Conservation (phyloP, 64 coral and sea anemone genomes). For the Montipora efflorescens region DNA sequence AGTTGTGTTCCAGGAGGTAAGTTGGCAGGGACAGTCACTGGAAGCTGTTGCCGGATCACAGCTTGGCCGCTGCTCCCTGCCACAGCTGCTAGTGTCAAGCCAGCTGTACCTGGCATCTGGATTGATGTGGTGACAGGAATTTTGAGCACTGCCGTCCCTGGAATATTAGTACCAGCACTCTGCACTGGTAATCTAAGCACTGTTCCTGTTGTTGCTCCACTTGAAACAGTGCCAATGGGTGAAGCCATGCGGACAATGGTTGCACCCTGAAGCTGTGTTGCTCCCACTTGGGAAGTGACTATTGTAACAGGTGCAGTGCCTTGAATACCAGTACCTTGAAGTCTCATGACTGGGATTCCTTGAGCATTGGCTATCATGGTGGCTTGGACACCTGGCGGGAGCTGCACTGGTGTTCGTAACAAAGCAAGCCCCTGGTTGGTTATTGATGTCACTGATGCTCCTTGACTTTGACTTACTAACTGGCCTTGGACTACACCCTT, state of each 20-base stretch:
- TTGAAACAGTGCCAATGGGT: constrained; percentile 60
- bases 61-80: constrained; percentile 33
- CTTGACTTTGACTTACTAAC: constrained; percentile 71
- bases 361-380: constrained; percentile 97
- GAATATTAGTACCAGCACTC: constrained; percentile 9
- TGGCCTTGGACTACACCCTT: constrained; percentile 71
- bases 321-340: constrained; percentile 88
- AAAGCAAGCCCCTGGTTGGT: constrained; percentile 85
- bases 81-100: constrained; percentile 9
- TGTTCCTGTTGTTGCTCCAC: constrained; percentile 49
- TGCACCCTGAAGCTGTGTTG: constrained; percentile 75
- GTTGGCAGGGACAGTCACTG: constrained; percentile 72
- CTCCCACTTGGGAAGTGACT: constrained; percentile 82
- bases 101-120: constrained; percentile 46
- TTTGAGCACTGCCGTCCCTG: constrained; percentile 12
- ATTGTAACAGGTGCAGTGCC: constrained; percentile 78
- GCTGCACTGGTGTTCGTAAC: constrained; percentile 82
- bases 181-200: constrained; percentile 71
- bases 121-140: constrained; percentile 46
- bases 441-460: constrained; percentile 42
- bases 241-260: constrained; percentile 84
- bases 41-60: constrained; percentile 56
- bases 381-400: constrained; percentile 92
- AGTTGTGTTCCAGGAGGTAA: constrained; percentile 86
- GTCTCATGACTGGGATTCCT: constrained; percentile 90